phyloP scores from a whole-genome alignment of 2,888 invertebrate genomes.

The Habrosyne pyritoides region DNA sequence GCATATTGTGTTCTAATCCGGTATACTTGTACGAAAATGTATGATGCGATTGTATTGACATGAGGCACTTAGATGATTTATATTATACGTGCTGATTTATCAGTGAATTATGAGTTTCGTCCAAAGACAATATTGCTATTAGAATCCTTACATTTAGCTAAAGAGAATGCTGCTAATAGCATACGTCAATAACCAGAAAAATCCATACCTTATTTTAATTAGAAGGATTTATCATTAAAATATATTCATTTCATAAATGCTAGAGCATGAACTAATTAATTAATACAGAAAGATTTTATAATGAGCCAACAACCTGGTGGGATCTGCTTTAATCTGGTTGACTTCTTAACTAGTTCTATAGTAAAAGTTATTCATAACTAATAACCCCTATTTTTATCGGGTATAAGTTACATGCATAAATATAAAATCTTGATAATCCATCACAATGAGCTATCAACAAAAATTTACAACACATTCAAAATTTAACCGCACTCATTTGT shows the following conservation, averaged over 20 bases:
- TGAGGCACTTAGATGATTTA: not conserved
- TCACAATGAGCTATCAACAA: conserved; percentile 3
- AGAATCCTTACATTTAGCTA: too few relatives aligned
- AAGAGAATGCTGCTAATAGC: too few relatives aligned
- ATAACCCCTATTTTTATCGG: not conserved
- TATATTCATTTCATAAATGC: too few relatives aligned
- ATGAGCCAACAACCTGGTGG: too few relatives aligned
- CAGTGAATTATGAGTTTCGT: not conserved
- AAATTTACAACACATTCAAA: conserved; percentile 36
- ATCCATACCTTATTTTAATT: too few relatives aligned
- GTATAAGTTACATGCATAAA: not conserved
- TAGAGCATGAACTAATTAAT: too few relatives aligned
- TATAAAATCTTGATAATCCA: not conserved
- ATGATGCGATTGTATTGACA: conserved; percentile 17
- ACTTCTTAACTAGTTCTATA: too few relatives aligned
- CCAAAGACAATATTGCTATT: not conserved
- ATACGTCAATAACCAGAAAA: too few relatives aligned
- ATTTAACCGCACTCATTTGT: conserved; percentile 56
- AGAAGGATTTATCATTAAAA: too few relatives aligned
- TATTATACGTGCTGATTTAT: not conserved
- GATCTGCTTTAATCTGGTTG: too few relatives aligned
- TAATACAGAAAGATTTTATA: too few relatives aligned
- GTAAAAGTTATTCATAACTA: too few relatives aligned
- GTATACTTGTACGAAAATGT: conserved; percentile 34
- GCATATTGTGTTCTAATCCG: conserved; percentile 5